Percentiles rank a stretch among this genome's conserved stretches.
Conservation (phyloP, 2,797 vertebrate species). For the Avahi laniger region DNA sequence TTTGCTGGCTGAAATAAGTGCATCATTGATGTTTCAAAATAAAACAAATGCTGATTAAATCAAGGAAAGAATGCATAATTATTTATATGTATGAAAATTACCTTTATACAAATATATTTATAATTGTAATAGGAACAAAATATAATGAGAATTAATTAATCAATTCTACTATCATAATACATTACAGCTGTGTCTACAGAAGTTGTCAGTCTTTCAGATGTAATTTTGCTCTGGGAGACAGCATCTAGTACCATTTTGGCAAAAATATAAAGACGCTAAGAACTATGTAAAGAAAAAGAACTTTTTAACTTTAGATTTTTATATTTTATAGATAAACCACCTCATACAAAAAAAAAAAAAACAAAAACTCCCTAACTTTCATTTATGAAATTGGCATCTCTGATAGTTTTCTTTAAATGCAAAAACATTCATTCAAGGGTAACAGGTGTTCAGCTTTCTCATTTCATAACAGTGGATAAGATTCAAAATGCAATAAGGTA, state of each 20-base stretch:
- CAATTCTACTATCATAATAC: not conserved
- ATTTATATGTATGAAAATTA: conserved; percentile 18
- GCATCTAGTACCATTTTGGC: not conserved
- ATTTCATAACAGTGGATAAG: not conserved
- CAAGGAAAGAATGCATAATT: not conserved
- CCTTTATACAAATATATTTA: conserved; percentile 20
- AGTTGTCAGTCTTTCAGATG: not conserved
- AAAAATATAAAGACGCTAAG: not conserved
- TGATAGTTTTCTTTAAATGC: not conserved
- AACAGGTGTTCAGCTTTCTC: not conserved
- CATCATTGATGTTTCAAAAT: not conserved
- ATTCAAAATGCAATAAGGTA: not conserved
- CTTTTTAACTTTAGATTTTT: not conserved
- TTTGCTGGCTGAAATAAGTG: not conserved
- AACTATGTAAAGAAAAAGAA: not conserved
- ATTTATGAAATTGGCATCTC: not conserved
- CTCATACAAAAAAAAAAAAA: not conserved
- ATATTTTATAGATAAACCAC: not conserved
- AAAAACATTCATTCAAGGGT: not conserved
- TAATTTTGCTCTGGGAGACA: not conserved
- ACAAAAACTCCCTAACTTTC: not conserved
- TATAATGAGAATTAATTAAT: conserved; percentile 32
- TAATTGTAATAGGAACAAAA: conserved; percentile 24
- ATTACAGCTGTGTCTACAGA: not conserved
- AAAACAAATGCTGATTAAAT: conserved; percentile 30